Evolutionary conservation across 2,888 invertebrate species (phyloP).

Genomic region (Lobophora halterata): DNA sequence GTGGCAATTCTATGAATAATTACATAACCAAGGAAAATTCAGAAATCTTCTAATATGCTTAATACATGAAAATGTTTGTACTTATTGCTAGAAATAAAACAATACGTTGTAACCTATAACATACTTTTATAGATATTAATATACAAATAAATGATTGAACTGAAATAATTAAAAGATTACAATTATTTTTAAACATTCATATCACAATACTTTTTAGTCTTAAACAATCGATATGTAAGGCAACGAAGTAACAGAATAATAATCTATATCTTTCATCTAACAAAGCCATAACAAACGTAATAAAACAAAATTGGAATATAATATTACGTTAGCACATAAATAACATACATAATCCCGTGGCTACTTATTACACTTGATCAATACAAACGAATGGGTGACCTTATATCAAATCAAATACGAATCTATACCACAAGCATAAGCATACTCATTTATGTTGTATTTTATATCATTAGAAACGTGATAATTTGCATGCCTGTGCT

Average conservation of each 20-base stretch:
- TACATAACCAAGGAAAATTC: too few relatives aligned
- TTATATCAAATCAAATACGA: too few relatives aligned
- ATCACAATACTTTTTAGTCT: slow-evolving; percentile 77
- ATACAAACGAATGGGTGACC: too few relatives aligned
- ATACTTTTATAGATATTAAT: slow-evolving; percentile 59
- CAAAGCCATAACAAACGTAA: slow-evolving; percentile 1
- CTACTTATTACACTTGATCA: slow-evolving; percentile 3
- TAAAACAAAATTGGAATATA: slow-evolving; percentile 9
- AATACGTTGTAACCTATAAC: slow-evolving; percentile 57
- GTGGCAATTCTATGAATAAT: too few relatives aligned
- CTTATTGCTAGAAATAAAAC: slow-evolving; percentile 52
- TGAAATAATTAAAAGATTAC: slow-evolving; percentile 53
- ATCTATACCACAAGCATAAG: too few relatives aligned
- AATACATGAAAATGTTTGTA: neutral
- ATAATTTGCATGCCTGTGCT: too few relatives aligned
- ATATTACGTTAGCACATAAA: slow-evolving; percentile 5
- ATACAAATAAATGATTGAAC: slow-evolving; percentile 46
- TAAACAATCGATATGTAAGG: slow-evolving; percentile 33
- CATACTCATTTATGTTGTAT: too few relatives aligned
- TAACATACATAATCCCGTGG: too few relatives aligned
- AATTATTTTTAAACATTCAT: slow-evolving; percentile 47
- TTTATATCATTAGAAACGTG: too few relatives aligned
- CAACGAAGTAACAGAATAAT: slow-evolving; percentile 20
- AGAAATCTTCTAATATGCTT: too few relatives aligned
- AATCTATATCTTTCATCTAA: slow-evolving; percentile 11